These are phyloP conservation scores for Pristionchus fissidentatus DNA, from an alignment of 2,888 invertebrate genomes.

Conservation along the genomic window DNA sequence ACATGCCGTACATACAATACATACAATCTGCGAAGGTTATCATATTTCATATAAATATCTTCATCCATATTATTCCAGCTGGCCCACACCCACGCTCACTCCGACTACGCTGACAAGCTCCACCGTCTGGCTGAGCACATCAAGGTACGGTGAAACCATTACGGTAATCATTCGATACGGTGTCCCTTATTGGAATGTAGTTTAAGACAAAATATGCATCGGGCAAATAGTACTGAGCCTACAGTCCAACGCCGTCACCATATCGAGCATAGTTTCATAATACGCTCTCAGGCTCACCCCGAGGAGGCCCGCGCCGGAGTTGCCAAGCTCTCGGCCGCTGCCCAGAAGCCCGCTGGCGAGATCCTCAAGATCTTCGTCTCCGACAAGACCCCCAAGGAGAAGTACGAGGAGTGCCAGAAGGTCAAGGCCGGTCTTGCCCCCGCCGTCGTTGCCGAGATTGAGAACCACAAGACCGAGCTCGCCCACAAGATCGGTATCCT, in stretches of 20 bases:
- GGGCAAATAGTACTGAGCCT: neutral
- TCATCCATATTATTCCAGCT: too few relatives aligned
- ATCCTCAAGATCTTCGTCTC: conserved; percentile 33
- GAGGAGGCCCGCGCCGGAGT: conserved; percentile 33
- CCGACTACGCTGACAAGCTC: conserved; percentile 12
- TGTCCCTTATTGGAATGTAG: neutral
- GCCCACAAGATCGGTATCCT: conserved; percentile 34
- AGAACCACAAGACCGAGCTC: conserved; percentile 13
- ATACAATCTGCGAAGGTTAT: too few relatives aligned
- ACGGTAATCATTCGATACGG: neutral
- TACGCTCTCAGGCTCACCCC: neutral
- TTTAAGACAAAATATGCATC: neutral
- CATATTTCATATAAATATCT: too few relatives aligned
- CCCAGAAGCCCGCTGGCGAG: conserved; percentile 32
- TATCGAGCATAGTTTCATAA: neutral
- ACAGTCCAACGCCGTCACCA: too few relatives aligned
- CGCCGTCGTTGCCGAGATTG: conserved; percentile 12
- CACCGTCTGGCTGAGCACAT: conserved; percentile 27
- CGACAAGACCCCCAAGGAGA: neutral
- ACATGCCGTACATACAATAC: too few relatives aligned
- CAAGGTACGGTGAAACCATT: neutral
- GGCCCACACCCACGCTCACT: conserved; percentile 3
- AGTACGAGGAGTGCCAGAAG: neutral
- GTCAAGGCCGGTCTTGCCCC: neutral
- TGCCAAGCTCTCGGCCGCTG: neutral